Conservation (phyloP, 2,797 vertebrate genomes). For the Gambusia yucatana region DNA sequence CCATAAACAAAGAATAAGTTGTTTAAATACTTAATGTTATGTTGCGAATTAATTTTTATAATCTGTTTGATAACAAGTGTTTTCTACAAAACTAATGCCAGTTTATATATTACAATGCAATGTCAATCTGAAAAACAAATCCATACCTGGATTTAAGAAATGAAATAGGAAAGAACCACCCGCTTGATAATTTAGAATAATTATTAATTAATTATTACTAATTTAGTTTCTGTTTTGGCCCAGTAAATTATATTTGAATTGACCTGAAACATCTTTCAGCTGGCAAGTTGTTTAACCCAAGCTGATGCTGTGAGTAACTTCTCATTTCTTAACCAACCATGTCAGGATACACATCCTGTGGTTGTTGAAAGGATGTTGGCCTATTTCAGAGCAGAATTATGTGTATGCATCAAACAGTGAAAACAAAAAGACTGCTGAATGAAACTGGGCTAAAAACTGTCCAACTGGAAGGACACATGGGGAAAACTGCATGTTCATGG, state of each 20-base stretch:
- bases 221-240: background rate
- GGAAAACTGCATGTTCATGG: background rate
- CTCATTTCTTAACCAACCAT: background rate
- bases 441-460: background rate
- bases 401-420: background rate
- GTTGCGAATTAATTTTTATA: background rate
- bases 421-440: background rate
- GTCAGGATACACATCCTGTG: conserved; percentile 3
- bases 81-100: background rate
- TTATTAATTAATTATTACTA: background rate
- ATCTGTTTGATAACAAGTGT: background rate
- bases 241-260: background rate
- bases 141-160: background rate
- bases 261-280: background rate
- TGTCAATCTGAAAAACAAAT: background rate
- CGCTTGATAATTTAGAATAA: background rate
- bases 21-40: background rate
- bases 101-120: background rate
- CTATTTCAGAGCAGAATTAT: background rate
- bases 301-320: background rate
- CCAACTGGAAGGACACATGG: background rate
- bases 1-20: background rate
- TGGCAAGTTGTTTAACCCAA: background rate
- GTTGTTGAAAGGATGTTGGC: conserved; percentile 2
- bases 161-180: background rate